Percentiles rank a stretch among this genome's conserved stretches.
phyloP scores from a whole-genome alignment of 2,797 vertebrate species.

The Urosaurus nigricauda region DNA sequence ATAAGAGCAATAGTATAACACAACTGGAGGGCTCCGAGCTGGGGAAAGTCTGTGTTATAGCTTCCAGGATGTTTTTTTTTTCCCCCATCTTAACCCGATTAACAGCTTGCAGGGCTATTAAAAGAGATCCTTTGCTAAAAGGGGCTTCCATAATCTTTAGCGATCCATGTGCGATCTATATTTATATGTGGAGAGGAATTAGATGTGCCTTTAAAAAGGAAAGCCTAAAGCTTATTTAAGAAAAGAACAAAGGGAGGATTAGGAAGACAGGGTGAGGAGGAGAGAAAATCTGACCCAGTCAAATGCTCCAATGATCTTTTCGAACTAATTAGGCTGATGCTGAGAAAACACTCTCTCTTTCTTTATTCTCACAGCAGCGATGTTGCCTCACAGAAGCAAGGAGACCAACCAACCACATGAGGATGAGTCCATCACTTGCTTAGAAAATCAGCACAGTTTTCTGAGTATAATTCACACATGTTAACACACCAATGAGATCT shows the following conservation, averaged over 20 bases:
- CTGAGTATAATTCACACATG: rapidly evolving
- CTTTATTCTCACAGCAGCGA: background rate
- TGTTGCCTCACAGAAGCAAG: background rate
- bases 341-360: slow-evolving; percentile 43
- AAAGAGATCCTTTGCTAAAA: slow-evolving; percentile 65
- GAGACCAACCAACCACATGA: background rate
- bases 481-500: background rate
- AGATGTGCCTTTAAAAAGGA: slow-evolving; percentile 30
- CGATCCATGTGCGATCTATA: slow-evolving; percentile 49
- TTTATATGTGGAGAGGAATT: slow-evolving; percentile 62
- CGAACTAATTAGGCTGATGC: slow-evolving; percentile 35
- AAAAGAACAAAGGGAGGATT: slow-evolving; percentile 35
- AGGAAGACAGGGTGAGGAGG: background rate
- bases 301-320: slow-evolving; percentile 6
- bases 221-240: slow-evolving; percentile 38
- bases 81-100: slow-evolving; percentile 54
- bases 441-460: background rate
- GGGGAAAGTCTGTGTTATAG: background rate
- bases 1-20: background rate
- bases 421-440: background rate
- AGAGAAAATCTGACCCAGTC: background rate
- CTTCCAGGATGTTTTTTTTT: background rate
- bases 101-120: slow-evolving; percentile 61
- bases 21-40: background rate
- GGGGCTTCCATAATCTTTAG: slow-evolving; percentile 60